Conservation (phyloP, 2,888 invertebrate genomes). For the Nemotelus nigrinus region DNA sequence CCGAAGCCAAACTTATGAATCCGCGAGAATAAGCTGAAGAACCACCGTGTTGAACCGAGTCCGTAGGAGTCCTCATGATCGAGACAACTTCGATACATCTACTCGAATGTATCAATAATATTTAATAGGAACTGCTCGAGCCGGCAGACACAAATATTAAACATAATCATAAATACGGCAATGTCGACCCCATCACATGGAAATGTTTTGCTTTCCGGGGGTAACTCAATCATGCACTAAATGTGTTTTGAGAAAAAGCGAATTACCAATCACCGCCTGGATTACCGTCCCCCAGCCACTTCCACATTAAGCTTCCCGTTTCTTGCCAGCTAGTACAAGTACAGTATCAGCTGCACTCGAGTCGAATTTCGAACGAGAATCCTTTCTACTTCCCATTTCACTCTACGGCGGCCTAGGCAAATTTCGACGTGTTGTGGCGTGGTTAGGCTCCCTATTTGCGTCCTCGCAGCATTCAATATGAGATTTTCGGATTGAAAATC, state of each 20-base stretch:
- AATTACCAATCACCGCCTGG: slow-evolving; percentile 67
- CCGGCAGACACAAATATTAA: background rate
- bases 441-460: background rate
- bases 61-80: too few species aligned
- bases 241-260: slow-evolving; percentile 66
- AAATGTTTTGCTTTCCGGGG: slow-evolving; percentile 61
- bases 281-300: background rate
- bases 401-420: background rate
- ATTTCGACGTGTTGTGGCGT: background rate
- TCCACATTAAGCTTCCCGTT: background rate
- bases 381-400: background rate
- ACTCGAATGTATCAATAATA: slow-evolving; percentile 12
- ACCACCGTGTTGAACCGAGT: background rate
- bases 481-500: background rate
- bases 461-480: background rate
- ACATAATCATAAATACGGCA: background rate
- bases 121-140: background rate
- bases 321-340: background rate
- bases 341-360: too few species aligned
- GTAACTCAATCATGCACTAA: slow-evolving; percentile 67
- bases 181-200: slow-evolving; percentile 16
- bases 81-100: background rate
- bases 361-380: background rate
- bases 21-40: slow-evolving; percentile 8
- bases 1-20: background rate